phyloP scores from a whole-genome alignment of 2,888 invertebrate species.

The Harpalus rufipes region DNA sequence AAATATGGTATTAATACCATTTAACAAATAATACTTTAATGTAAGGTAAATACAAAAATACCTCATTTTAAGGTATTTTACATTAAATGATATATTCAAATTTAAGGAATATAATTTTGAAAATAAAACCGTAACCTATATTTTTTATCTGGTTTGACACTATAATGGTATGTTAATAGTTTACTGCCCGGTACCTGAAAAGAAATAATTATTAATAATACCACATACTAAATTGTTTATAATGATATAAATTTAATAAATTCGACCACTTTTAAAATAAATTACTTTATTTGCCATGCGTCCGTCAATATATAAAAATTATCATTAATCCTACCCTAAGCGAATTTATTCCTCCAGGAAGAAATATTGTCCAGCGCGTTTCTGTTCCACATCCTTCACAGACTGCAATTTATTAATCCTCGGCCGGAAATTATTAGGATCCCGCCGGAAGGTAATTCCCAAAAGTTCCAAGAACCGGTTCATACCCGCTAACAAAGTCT shows the following conservation, averaged over 20 bases:
- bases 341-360: conserved; percentile 94
- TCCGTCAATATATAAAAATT: conserved; percentile 58
- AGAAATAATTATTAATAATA: neutral
- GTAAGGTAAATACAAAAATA: neutral
- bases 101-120: neutral
- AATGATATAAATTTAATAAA: too few relatives aligned
- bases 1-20: neutral
- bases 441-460: conserved; percentile 98
- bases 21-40: neutral
- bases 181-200: neutral
- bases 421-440: conserved; percentile 99
- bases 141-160: conserved; percentile 1
- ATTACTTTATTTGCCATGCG: conserved; percentile 34
- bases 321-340: conserved; percentile 6
- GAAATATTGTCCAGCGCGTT: conserved; percentile 98
- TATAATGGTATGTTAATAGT: neutral
- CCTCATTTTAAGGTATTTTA: neutral
- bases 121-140: neutral
- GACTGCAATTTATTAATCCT: conserved; percentile 98
- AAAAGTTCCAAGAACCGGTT: conserved; percentile 96
- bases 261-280: too few relatives aligned
- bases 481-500: conserved; percentile 97
- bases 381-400: conserved; percentile 99
- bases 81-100: neutral
- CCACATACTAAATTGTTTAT: too few relatives aligned